Conservation (phyloP, 2,113 vertebrate genomes). For the Daubentonia madagascariensis region DNA sequence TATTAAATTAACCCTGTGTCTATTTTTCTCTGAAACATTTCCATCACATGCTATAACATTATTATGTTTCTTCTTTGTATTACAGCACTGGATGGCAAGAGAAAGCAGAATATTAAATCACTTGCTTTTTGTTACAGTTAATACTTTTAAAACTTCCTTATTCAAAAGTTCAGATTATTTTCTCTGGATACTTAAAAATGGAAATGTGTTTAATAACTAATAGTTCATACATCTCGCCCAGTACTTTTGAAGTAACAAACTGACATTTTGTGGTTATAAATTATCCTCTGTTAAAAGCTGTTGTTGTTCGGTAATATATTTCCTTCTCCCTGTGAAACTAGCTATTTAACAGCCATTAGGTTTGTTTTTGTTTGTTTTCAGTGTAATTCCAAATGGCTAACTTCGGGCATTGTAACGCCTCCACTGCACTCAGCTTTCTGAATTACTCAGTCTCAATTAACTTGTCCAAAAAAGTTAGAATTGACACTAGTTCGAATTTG, state of each 20-base stretch:
- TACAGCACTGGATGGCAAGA: not conserved
- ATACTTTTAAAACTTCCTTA: not conserved
- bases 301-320: slow-evolving; percentile 56
- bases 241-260: not conserved
- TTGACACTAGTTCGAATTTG: slow-evolving; percentile 24
- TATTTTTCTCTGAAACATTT: not conserved
- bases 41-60: not conserved
- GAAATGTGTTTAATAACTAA: slow-evolving; percentile 41
- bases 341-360: slow-evolving; percentile 60
- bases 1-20: not conserved
- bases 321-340: slow-evolving; percentile 54
- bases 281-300: slow-evolving; percentile 45
- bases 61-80: not conserved
- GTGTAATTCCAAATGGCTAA: slow-evolving; percentile 55
- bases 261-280: slow-evolving; percentile 59
- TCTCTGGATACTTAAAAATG: slow-evolving; percentile 6
- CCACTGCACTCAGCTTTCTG: not conserved
- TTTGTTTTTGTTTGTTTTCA: slow-evolving; percentile 66
- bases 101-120: not conserved
- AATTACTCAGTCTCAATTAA: slow-evolving; percentile 43
- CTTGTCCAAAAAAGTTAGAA: not conserved
- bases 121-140: slow-evolving; percentile 29
- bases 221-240: slow-evolving; percentile 41
- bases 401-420: slow-evolving; percentile 32
- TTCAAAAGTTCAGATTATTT: slow-evolving; percentile 37